These are phyloP conservation scores for Drosophila orosa DNA, from an alignment of 1,140 invertebrate genomes.

Conservation along the genomic window DNA sequence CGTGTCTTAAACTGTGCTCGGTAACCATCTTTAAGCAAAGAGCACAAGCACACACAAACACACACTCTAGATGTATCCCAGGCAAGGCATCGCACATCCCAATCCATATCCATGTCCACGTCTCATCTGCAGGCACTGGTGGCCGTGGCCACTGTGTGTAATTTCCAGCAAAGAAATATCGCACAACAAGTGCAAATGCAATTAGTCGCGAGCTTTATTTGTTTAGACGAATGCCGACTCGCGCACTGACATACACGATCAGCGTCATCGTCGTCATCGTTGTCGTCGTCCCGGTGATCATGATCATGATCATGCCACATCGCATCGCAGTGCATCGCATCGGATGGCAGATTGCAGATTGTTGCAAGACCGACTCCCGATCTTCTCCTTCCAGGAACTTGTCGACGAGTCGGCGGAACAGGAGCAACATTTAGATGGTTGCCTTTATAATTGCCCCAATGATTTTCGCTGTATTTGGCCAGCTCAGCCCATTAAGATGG, in stretches of 20 bases:
- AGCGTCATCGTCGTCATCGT: slow-evolving; percentile 17
- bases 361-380: slow-evolving; percentile 4
- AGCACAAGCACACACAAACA: slow-evolving; percentile 12
- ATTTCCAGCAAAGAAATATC: slow-evolving; percentile 80
- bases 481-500: slow-evolving; percentile 74
- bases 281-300: slow-evolving; percentile 21
- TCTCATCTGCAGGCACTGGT: background rate
- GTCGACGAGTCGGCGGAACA: slow-evolving; percentile 34
- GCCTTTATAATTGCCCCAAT: slow-evolving; percentile 72
- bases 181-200: slow-evolving; percentile 82
- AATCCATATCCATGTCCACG: slow-evolving; percentile 2
- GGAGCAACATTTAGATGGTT: slow-evolving; percentile 60
- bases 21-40: slow-evolving; percentile 40
- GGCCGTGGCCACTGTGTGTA: slow-evolving; percentile 53
- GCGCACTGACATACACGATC: slow-evolving; percentile 29
- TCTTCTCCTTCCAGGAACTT: slow-evolving; percentile 63
- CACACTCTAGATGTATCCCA: background rate
- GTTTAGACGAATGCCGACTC: slow-evolving; percentile 74
- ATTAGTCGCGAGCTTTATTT: slow-evolving; percentile 79
- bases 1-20: slow-evolving; percentile 68
- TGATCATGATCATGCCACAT: slow-evolving; percentile 14
- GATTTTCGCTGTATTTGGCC: slow-evolving; percentile 74
- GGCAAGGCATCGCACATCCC: slow-evolving; percentile 8
- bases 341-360: background rate
- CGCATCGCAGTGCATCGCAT: slow-evolving; percentile 2